A percentile compares a stretch with the other conserved stretches of the same genome.
phyloP scores from a whole-genome alignment of 2,113 vertebrate species.

The Oxyura jamaicensis region DNA sequence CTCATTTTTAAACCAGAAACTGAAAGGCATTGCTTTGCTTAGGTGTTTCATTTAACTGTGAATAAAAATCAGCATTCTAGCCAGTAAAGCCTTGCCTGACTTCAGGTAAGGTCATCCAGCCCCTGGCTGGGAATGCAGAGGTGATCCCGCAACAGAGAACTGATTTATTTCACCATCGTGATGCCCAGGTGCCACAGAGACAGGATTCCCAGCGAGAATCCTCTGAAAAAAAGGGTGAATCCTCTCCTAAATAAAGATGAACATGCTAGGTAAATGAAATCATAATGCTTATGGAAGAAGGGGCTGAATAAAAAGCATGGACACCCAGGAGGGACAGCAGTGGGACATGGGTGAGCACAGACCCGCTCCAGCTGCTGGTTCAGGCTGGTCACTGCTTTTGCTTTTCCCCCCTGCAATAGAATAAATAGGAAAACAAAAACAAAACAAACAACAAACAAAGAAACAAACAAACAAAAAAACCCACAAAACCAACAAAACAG shows the following conservation, averaged over 20 bases:
- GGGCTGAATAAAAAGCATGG: background rate
- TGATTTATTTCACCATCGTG: background rate
- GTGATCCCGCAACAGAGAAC: background rate
- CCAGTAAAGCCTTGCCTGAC: background rate
- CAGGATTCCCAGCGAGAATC: background rate
- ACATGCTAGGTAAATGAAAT: background rate
- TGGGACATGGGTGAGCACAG: background rate
- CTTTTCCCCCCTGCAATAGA: background rate
- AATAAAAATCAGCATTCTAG: background rate
- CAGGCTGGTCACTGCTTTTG: background rate
- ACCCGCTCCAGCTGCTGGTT: background rate
- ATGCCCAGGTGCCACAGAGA: background rate
- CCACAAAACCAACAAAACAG: too few species aligned
- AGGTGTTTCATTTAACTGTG: background rate
- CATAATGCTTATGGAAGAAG: background rate
- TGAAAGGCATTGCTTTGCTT: background rate
- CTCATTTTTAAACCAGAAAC: background rate
- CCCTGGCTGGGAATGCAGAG: background rate
- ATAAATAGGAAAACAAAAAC: background rate
- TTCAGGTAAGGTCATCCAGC: background rate
- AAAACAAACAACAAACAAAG: too few species aligned
- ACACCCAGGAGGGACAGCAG: accelerated
- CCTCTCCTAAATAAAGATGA: background rate
- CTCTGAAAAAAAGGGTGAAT: background rate
- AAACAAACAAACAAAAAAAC: background rate